A percentile compares a stretch with the other conserved stretches of the same genome.
Conservation (phyloP, 1,140 invertebrate species). For the Drosophila mojavensis region DNA sequence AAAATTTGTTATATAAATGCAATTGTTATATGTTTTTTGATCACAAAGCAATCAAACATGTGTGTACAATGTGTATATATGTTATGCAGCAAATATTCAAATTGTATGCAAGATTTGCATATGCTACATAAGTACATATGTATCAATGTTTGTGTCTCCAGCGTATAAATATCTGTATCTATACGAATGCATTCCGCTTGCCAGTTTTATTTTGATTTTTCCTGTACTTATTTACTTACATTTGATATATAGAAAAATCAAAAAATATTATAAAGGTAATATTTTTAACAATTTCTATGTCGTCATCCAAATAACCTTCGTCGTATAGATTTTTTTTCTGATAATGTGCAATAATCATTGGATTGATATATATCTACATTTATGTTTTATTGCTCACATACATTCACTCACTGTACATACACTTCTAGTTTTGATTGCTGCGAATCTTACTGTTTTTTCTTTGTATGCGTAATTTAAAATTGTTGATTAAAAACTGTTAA, state of each 20-base stretch:
- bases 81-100: not conserved
- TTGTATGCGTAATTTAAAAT: slow-evolving; percentile 15
- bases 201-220: not conserved
- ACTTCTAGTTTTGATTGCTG: slow-evolving; percentile 13
- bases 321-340: no score
- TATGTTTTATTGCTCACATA: not conserved
- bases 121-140: no score
- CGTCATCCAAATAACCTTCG: slow-evolving; percentile 4
- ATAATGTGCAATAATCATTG: not conserved
- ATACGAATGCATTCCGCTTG: slow-evolving; percentile 37
- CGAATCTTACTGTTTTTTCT: slow-evolving; percentile 25
- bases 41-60: not conserved
- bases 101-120: not conserved
- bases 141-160: no score
- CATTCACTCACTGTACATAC: not conserved
- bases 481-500: slow-evolving; percentile 27
- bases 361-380: not conserved
- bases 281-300: not conserved
- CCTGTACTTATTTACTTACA: slow-evolving; percentile 1
- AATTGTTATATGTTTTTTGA: slow-evolving; percentile 8
- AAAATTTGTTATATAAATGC: slow-evolving; percentile 14
- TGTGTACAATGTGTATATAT: slow-evolving; percentile 3
- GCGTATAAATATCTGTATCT: not conserved
- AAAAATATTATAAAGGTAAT: no score
- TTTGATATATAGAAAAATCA: not conserved